Base-by-base conservation (phyloP, 2,113 vertebrate genomes). In the Vidua macroura region DNA sequence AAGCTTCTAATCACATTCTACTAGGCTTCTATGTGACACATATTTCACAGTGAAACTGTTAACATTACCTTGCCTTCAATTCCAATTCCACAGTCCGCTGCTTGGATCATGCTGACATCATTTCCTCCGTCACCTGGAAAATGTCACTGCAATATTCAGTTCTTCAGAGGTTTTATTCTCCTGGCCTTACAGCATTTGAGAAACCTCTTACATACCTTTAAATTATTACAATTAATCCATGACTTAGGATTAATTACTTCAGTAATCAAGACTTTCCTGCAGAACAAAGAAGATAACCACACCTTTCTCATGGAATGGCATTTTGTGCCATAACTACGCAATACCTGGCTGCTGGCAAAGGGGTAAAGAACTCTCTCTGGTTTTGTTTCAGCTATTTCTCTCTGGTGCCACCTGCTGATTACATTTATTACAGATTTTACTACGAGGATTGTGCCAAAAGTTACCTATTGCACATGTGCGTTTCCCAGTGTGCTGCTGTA, bases 61-160 rank as follows among this genome's bases (percentile, higher is more conserved):
- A 77, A 74, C 31, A 48, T 98, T 98, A 99, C 99, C 99, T 99
- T 99, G 92, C 99, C 99, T 94, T 99, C 97, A 63, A 98, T 98
- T 93, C 99, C 99, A 96, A 98, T 98, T 64, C 99, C 99, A 70
- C 98, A 98, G 97, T 99, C 98, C 58, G 98, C 99, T 25, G 99
- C 99, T 95, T 99, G 99, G 97, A 99, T 99, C 99, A 99, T 99
- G 97, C 99, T 99, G 90, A 99, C 99, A 51, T 99, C 99, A 39
- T 99, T 99, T 76, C 99, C 99, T 79, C 99, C 99, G 25, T 99
- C 99, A 94, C 99, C 99, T 99, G 96, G 43, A 96, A 92, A 93
- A 92, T 14, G 43, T 27, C 33, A 77, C n/a, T 63, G 44, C 52
- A 92, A 94, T 46, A 70, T 76, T 86, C 22, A 90, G 77, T 39